Evolutionary conservation across 2,888 invertebrate genomes (phyloP), one percentile per base, ranked within the genome.

Genomic region (Malthinus seriepunctatus): DNA sequence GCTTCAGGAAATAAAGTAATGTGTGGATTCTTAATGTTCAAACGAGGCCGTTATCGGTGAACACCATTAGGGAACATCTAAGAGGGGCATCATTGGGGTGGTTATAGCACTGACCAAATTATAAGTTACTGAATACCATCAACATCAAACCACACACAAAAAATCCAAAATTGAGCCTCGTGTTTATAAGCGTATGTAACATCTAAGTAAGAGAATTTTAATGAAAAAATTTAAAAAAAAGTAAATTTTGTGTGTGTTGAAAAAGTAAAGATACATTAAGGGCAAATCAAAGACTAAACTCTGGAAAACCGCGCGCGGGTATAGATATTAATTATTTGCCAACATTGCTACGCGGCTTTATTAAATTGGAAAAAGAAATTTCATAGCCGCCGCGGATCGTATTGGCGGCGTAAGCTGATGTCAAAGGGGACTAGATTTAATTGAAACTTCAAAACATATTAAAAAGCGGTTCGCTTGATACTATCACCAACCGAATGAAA

Each of bases 361-460:
- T 73, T 71, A 72, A 72, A 73, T 73, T 73, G 71, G 69, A 73
- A 72, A 73, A 73, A 73, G 72, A 72, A 73, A 73, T 70, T 72
- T 71, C 70, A 68, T 65, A 68, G 71, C 70, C 70, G 71, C 70
- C 71, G 67, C 64, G 68, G 68, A 66, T 68, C 68, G 67, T 67
- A 71, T 71, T 67, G 70, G 70, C 68, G 66, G 64, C 63, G 66
- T 65, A 68, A 67, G 67, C 70, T 67, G 67, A 70, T 73, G 73
- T 73, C 72, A 73, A 73, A 72, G 70, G 71, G 70, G 70, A 63
- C 67, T 63, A 49, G 66, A 64, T 72, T 73, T 74, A 74, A 74
- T 73, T 74, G 74, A 73, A 74, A 73, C 71, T 73, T 73, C 71
- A 68, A 69, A 73, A 73, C 70, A 72, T 73, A 74, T 74, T 73